Evolutionary conservation across 2,797 vertebrate genomes (phyloP), one percentile per base, ranked within the genome.

Genomic region (Melanotaenia nigrans): DNA sequence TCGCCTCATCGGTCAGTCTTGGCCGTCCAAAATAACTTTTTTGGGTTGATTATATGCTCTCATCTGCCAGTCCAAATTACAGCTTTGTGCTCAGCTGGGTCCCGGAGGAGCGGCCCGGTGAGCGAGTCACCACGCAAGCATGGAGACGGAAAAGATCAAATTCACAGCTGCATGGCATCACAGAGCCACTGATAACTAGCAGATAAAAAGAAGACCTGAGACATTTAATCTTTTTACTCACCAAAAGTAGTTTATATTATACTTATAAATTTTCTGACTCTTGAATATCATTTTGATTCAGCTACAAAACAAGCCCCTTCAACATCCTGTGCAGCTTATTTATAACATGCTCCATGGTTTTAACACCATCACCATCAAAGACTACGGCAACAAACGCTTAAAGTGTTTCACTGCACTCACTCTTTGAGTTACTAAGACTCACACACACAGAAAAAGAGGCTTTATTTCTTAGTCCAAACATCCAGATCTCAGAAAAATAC

Each of bases 51-150:
- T 95, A 95, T 92, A 95, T 69, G 61, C 89, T 93, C 83, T 85
- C 82, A 72, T 28, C 88, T 80, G 91, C 93, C 93, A 93, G 86
- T 88, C 90, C 81, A 95, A 95, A 95, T 95, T 95, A 95, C 89
- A 95, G 91, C 90, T 90, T 79, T 92, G 87, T 35, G 78, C 72
- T 81, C 75, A 71, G 85, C 86, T 73, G 85, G 78, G 71, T 85
- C 69, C 73, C 69, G 69, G 82, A 79, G 83, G 86, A 86, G 62
- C 78, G 30, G 65, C 35, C 24, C 67, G 35, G 79, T 22, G 78
- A 79, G 83, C 56, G 9, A 75, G 62, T 75, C 85, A 73, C 71
- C 45, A 68, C 65, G 55, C 68, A 5, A 75, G 71, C 60, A 0
- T 9, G 53, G 83, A 61, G 87, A 90, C 82, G 51, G 66, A 69